phyloP scores from a whole-genome alignment of 2,888 invertebrate species.

The Diplazon laetatorius region DNA sequence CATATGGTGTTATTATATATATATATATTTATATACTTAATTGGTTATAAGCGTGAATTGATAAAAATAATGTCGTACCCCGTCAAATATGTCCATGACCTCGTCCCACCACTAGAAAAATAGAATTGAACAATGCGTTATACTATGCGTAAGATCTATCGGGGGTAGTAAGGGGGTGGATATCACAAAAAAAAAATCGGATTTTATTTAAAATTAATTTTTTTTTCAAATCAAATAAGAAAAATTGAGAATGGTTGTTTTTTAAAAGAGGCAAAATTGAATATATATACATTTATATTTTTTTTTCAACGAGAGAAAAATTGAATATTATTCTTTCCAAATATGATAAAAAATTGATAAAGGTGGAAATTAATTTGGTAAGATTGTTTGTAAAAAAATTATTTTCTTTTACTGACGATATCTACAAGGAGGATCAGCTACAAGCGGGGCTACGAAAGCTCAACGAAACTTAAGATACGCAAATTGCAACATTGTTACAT shows the following conservation, averaged over 20 bases:
- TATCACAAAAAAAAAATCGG: constrained; percentile 36
- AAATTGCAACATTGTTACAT: constrained; percentile 33
- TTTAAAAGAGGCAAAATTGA: no score
- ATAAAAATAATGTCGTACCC: constrained; percentile 90
- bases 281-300: neutral
- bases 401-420: constrained; percentile 30
- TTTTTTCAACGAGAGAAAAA: no score
- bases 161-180: no score
- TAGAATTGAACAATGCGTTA: constrained; percentile 84
- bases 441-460: constrained; percentile 75
- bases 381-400: no score
- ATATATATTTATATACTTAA: no score
- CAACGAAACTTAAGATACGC: constrained; percentile 51
- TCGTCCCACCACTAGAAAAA: constrained; percentile 98
- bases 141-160: constrained; percentile 73
- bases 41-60: constrained; percentile 57
- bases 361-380: constrained; percentile 43
- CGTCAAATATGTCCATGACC: constrained; percentile 97
- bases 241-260: no score
- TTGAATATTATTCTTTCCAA: no score
- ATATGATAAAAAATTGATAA: neutral
- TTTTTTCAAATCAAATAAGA: no score
- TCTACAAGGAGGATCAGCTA: constrained; percentile 69
- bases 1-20: no score
- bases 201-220: constrained; percentile 29